Base-by-base conservation (phyloP, 2,113 vertebrate species). In the Geococcyx californianus region DNA sequence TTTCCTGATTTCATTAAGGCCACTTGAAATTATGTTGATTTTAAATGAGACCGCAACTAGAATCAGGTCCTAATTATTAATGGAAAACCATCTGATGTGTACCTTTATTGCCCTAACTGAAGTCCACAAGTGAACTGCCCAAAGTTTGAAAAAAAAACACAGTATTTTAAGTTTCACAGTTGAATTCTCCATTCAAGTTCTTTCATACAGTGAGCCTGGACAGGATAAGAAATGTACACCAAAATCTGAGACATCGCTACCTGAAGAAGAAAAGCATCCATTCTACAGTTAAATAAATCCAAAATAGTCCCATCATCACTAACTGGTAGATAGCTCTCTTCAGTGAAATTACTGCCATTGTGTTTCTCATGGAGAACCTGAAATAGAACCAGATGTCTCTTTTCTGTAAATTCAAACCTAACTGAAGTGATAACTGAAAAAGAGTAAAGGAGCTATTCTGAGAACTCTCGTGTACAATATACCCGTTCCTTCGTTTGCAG, bases 341-440 rank as follows among this genome's bases (percentile, higher is more conserved):
- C 67, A 84, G 75, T 77, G 69, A 81, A 96, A 95, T 88, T 75
- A 93, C 31, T 84, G 60, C 80, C 86, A 89, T 90, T 93, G 76
- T 94, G 94, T 92, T 96, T 92, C 80, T 80, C 60, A 52, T 25
- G 92, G 45, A 89, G 64, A 95, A 94, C n/a, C n/a, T n/a, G n/a
- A n/a, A n/a, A n/a, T n/a, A n/a, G 94, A 96, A 95, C 55, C 90
- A 97, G 92, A 90, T 94, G 79, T 78, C 86, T 93, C 89, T 92
- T 95, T 84, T 90, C 80, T 87, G 76, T 87, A 89, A 90, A 92
- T 88, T 89, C 89, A 78, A 86, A 90, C 86, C 89, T 81, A 86
- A 84, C 68, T 87, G 64, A 90, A 88, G 69, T 67, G 84, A 90
- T 56, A 94, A 80, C 55, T 93, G 94, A 94, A 40, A 64, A 89